phyloP scores from a whole-genome alignment of 2,888 invertebrate species.

The Epinotia ramella region DNA sequence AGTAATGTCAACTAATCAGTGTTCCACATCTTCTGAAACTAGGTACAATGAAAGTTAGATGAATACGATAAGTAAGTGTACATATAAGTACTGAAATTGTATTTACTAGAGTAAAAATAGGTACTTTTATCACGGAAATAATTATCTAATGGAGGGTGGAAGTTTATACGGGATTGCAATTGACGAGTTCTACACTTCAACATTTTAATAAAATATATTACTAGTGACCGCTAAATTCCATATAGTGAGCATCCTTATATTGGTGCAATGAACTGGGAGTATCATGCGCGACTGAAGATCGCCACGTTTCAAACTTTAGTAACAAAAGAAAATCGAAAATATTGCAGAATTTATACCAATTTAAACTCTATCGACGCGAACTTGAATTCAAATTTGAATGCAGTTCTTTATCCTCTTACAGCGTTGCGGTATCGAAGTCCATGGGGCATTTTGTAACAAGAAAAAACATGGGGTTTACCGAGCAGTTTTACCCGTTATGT shows the following conservation, averaged over 20 bases:
- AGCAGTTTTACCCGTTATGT: conserved; percentile 7
- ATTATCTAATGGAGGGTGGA: too few species aligned
- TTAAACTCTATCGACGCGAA: not conserved
- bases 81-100: too few species aligned
- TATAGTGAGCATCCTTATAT: not conserved
- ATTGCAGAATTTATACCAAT: too few species aligned
- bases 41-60: too few species aligned
- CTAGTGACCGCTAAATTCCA: too few species aligned
- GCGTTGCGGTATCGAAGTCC: not conserved
- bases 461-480: conserved; percentile 11
- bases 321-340: not conserved
- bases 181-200: not conserved
- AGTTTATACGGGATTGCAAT: not conserved
- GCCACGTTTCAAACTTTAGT: not conserved
- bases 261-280: not conserved
- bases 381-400: not conserved
- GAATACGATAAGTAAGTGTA: too few species aligned
- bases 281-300: not conserved
- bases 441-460: not conserved
- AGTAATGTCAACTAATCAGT: too few species aligned
- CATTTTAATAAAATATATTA: not conserved
- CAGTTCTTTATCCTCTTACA: not conserved
- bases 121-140: too few species aligned
- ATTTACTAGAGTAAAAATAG: too few species aligned
- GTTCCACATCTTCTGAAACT: too few species aligned